Evolutionary conservation across 1,140 invertebrate genomes (phyloP).

Genomic region (Dufourea novaeangliae): DNA sequence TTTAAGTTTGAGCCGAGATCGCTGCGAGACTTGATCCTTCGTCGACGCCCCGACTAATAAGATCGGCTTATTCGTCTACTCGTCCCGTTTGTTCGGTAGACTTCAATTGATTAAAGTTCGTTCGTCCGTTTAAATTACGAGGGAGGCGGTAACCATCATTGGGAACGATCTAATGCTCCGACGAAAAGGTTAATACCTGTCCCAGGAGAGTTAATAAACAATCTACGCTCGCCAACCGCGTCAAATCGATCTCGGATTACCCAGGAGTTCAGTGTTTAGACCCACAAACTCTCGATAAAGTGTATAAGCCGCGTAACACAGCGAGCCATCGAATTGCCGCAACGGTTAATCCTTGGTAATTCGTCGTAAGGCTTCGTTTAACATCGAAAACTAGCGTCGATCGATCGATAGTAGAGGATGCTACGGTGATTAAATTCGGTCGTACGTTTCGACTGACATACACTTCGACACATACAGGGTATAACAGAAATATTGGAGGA

Average conservation of each 20-base stretch:
- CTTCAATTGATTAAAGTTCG: no score
- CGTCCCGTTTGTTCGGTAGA: constrained; percentile 9
- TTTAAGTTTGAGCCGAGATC: constrained; percentile 11
- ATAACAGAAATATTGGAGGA: no score
- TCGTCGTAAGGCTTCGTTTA: background rate
- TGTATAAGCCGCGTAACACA: constrained; percentile 10
- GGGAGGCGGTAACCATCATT: no score
- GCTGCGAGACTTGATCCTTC: background rate
- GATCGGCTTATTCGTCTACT: background rate
- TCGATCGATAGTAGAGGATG: background rate
- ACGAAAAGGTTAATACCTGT: background rate
- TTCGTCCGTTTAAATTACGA: no score
- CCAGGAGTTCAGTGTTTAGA: constrained; percentile 5
- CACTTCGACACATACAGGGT: no score
- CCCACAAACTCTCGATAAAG: constrained; percentile 9
- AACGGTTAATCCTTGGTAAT: constrained; percentile 27
- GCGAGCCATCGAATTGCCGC: background rate
- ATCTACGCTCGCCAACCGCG: background rate
- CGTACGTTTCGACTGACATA: no score
- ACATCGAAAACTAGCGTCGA: background rate
- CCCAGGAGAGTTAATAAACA: constrained; percentile 4
- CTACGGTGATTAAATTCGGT: no score
- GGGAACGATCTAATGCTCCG: background rate
- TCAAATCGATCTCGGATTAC: constrained; percentile 10
- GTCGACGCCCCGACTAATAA: constrained; percentile 2